Conservation (phyloP, 2,888 invertebrate species). For the Platycheirus rosarum region DNA sequence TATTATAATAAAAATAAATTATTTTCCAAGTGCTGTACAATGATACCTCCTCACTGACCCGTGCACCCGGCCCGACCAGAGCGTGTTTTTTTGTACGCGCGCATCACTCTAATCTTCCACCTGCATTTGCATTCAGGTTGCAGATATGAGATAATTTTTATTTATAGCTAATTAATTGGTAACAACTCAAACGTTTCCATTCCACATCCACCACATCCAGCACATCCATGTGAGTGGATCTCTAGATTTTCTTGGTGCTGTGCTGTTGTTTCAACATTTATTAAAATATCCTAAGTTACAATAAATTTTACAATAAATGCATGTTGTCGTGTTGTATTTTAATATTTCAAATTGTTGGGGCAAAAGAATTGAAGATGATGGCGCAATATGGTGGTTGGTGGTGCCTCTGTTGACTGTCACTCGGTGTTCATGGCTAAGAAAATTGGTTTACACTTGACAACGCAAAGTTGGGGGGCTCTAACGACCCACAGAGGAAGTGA, state of each 20-base stretch:
- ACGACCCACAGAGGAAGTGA: constrained; percentile 63
- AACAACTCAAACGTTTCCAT: constrained; percentile 68
- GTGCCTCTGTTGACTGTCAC: constrained; percentile 44
- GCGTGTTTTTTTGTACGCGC: constrained; percentile 30
- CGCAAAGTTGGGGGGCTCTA: background rate
- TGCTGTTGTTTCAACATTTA: constrained; percentile 26
- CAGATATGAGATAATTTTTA: constrained; percentile 74
- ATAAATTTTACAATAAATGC: constrained; percentile 72
- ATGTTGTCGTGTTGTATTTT: constrained; percentile 74
- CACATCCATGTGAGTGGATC: constrained; percentile 52
- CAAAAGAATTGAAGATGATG: constrained; percentile 19
- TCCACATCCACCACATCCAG: constrained; percentile 35
- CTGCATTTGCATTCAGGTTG: constrained; percentile 72
- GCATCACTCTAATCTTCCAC: constrained; percentile 67
- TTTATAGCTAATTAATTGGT: constrained; percentile 74
- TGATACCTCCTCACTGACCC: background rate
- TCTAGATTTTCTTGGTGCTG: constrained; percentile 22
- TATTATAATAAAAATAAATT: constrained; percentile 65
- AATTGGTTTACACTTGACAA: constrained; percentile 70
- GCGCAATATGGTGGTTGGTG: constrained; percentile 33
- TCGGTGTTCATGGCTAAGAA: constrained; percentile 46
- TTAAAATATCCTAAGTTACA: constrained; percentile 56
- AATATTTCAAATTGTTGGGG: constrained; percentile 65
- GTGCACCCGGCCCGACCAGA: too few relatives aligned
- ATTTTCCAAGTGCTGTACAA: constrained; percentile 51